phyloP scores from a whole-genome alignment of 2,888 invertebrate genomes.

The Agriopis aurantiaria region DNA sequence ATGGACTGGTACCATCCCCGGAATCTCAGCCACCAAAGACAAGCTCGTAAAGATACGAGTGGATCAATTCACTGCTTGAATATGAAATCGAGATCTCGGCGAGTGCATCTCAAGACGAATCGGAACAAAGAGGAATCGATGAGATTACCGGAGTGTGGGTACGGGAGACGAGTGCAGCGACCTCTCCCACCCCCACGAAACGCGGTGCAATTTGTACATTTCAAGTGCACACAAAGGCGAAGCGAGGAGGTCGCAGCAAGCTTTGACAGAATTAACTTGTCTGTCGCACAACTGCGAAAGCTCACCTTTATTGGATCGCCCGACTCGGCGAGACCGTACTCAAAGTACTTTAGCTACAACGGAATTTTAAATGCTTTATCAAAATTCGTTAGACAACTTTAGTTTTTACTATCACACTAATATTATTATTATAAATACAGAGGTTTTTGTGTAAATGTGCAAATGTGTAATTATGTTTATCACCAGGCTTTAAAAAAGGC shows the following conservation, averaged over 20 bases:
- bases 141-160: conserved; percentile 73
- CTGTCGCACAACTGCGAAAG: conserved; percentile 72
- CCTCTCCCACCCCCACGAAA: conserved; percentile 76
- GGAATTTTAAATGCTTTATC: conserved; percentile 57
- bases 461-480: too few species aligned
- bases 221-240: conserved; percentile 86
- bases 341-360: conserved; percentile 22
- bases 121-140: conserved; percentile 85
- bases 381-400: not conserved
- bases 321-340: conserved; percentile 38
- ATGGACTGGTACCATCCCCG: conserved; percentile 10
- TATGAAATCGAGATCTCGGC: conserved; percentile 79
- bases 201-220: conserved; percentile 86
- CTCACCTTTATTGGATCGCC: conserved; percentile 79
- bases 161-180: conserved; percentile 76
- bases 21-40: conserved; percentile 32
- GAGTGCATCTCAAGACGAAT: conserved; percentile 83
- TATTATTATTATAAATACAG: too few species aligned
- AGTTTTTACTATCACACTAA: not conserved
- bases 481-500: too few species aligned
- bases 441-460: too few species aligned
- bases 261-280: conserved; percentile 87
- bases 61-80: conserved; percentile 67
- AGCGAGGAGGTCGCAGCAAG: conserved; percentile 81
- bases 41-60: conserved; percentile 51